Evolutionary conservation across 2,797 vertebrate species (phyloP).

Genomic region (Masticophis lateralis): DNA sequence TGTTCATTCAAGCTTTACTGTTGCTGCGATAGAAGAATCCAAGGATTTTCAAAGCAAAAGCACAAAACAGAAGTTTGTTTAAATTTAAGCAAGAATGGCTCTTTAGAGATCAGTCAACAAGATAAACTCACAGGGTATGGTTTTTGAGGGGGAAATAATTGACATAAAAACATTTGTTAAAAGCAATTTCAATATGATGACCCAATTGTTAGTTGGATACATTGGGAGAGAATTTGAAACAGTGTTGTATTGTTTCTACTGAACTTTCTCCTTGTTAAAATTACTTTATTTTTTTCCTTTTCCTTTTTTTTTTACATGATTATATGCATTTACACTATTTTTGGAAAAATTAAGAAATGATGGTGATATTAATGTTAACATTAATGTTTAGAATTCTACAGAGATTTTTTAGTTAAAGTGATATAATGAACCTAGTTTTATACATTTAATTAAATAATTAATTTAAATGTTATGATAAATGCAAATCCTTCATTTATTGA

Average conservation of each 20-base stretch:
- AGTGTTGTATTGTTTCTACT: neutral
- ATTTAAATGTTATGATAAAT: neutral
- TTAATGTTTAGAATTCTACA: neutral
- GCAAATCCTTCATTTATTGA: neutral
- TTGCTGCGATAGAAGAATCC: neutral
- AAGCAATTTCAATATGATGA: neutral
- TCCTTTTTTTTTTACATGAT: neutral
- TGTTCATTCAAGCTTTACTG: neutral
- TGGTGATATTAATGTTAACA: neutral
- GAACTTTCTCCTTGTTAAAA: neutral
- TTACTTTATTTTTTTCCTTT: neutral
- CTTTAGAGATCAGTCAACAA: neutral
- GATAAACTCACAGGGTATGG: neutral
- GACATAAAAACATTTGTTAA: neutral
- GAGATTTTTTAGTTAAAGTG: neutral
- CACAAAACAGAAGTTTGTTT: neutral
- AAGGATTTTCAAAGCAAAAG: conserved; percentile 12
- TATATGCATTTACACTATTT: neutral
- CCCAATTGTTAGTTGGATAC: neutral
- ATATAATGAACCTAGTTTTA: neutral
- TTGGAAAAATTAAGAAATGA: neutral
- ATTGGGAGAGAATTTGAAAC: neutral
- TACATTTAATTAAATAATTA: neutral
- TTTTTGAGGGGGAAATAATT: neutral
- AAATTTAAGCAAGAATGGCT: neutral